Conservation (phyloP, 2,797 vertebrate species). For the Clarias laeviceps region DNA sequence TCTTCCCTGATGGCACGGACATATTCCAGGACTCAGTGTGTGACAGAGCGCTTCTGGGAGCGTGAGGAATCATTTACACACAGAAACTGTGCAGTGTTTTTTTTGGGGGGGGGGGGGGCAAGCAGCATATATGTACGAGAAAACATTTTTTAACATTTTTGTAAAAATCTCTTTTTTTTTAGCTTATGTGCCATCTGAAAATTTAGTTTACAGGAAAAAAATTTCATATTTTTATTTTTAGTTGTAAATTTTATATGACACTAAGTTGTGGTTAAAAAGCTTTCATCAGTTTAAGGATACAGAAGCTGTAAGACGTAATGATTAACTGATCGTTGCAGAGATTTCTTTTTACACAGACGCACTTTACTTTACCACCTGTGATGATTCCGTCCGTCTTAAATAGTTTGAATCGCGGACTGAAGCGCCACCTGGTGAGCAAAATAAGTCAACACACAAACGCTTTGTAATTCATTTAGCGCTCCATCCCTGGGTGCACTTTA, state of each 20-base stretch:
- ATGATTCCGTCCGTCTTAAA: background rate
- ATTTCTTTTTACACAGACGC: background rate
- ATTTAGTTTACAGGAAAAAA: no score
- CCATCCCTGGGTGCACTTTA: background rate
- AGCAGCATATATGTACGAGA: no score
- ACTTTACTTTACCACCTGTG: background rate
- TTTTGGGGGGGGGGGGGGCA: fast-evolving
- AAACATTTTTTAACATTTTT: no score
- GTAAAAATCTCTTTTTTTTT: no score
- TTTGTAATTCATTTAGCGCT: background rate
- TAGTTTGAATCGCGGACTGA: slow-evolving; percentile 14
- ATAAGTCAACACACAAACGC: background rate
- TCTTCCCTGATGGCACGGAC: no score
- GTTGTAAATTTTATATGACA: background rate
- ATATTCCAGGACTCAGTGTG: no score
- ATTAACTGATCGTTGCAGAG: background rate
- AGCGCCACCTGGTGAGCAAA: slow-evolving; percentile 35
- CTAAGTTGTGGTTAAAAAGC: background rate
- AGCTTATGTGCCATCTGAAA: no score
- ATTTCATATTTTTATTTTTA: background rate
- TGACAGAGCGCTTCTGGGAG: no score
- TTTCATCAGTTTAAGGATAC: background rate
- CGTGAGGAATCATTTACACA: no score
- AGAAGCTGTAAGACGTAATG: background rate
- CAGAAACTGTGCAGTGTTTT: no score